phyloP scores from a whole-genome alignment of 2,797 vertebrate species.

The Cyprinodon diabolis region DNA sequence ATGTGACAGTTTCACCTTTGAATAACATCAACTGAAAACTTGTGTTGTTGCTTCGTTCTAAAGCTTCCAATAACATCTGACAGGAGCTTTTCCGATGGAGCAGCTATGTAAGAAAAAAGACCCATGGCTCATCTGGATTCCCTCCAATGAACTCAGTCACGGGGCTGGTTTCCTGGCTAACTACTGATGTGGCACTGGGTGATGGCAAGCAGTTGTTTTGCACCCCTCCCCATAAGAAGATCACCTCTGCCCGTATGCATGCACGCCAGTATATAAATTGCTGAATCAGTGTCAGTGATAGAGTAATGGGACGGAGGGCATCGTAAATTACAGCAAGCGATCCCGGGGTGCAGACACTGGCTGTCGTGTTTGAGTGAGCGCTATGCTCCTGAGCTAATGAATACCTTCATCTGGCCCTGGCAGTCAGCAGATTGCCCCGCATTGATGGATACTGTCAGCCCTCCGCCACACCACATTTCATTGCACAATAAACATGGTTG shows the following conservation, averaged over 20 bases:
- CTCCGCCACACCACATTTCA: constrained; percentile 96
- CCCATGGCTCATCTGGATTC: constrained; percentile 62
- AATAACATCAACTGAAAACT: constrained; percentile 32
- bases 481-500: constrained; percentile 99
- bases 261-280: constrained; percentile 93
- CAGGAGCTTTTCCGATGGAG: constrained; percentile 47
- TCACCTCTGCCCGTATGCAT: constrained; percentile 86
- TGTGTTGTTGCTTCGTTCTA: constrained; percentile 31
- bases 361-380: constrained; percentile 88
- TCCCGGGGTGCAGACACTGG: constrained; percentile 87
- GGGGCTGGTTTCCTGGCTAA: constrained; percentile 76
- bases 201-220: constrained; percentile 76
- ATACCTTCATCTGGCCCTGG: constrained; percentile 99
- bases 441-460: constrained; percentile 99
- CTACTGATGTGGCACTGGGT: constrained; percentile 74
- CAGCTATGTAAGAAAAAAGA: constrained; percentile 42
- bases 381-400: constrained; percentile 94
- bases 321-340: constrained; percentile 93
- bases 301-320: constrained; percentile 89
- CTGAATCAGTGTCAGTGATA: constrained; percentile 95
- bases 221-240: constrained; percentile 76
- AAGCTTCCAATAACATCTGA: constrained; percentile 42
- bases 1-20: constrained; percentile 7
- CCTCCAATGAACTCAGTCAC: constrained; percentile 70
- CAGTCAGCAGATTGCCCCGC: constrained; percentile 96